Percentiles rank a stretch among this genome's conserved stretches.
phyloP scores from a whole-genome alignment of 2,888 invertebrate species.

The Chouioia cunea region DNA sequence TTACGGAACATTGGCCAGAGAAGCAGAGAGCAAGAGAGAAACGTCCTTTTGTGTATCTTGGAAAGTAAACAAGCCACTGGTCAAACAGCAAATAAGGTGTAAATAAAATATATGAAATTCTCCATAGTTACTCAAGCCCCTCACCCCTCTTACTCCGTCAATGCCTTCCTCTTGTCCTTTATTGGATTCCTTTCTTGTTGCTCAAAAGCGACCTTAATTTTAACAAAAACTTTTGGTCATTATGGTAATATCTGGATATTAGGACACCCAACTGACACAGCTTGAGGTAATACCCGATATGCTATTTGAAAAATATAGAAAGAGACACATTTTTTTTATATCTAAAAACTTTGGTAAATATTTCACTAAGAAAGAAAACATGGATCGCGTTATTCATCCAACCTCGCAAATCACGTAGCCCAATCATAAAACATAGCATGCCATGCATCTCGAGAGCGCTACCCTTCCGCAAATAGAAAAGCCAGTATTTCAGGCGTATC shows the following conservation, averaged over 20 bases:
- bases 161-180: background rate
- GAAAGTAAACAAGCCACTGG: slow-evolving; percentile 60
- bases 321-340: too few relatives aligned
- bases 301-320: too few relatives aligned
- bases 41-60: slow-evolving; percentile 54
- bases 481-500: slow-evolving; percentile 54
- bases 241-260: slow-evolving; percentile 49
- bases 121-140: slow-evolving; percentile 46
- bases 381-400: too few relatives aligned
- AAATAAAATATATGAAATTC: slow-evolving; percentile 62
- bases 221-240: slow-evolving; percentile 57
- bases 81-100: slow-evolving; percentile 60
- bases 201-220: slow-evolving; percentile 58
- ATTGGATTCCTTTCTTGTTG: slow-evolving; percentile 40
- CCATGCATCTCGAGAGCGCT: too few relatives aligned
- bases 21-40: background rate
- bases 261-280: background rate
- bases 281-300: too few relatives aligned
- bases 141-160: background rate
- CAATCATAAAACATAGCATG: too few relatives aligned
- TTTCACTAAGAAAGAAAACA: too few relatives aligned
- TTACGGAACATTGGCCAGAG: slow-evolving; percentile 49
- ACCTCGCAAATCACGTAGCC: too few relatives aligned
- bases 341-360: too few relatives aligned
- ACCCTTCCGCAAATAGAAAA: too few relatives aligned